Base-by-base conservation (phyloP, 2,797 vertebrate genomes). In the Coilia nasus region DNA sequence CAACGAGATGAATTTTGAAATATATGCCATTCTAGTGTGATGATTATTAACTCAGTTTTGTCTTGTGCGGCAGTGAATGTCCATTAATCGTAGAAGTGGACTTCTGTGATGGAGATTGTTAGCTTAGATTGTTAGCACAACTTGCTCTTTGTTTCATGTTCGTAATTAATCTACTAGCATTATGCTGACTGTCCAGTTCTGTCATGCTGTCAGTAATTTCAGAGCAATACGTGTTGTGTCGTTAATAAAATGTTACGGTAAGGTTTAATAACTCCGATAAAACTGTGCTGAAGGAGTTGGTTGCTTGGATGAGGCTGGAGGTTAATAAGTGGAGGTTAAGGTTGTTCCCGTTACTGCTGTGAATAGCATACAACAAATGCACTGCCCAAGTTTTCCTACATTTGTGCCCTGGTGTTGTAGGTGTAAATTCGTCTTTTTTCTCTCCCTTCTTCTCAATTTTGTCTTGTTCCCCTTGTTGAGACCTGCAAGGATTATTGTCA, bases 101-200 rank as follows among this genome's bases (percentile, higher is more conserved):
- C 71, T 19, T 4, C 67, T 21, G 71, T 78, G 71, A 78, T 78
- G 71, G 71, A 78, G 71, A 78, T 41, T 78, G 17, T 2, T 19
- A 75, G 67, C 31, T 54, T 54, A 41, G 71, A 78, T 41, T 78
- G 17, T 17, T 19, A 75, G 67, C 17, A 7, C 17, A 78, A 44
- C 71, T 78, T 41, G 35, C 35, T 35, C 35, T 78, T 78, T 78
- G 71, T 78, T 78, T 44, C 31, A 78, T 78, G 71, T 78, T 78
- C 44, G 57, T 78, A 31, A 78, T 78, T 78, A 41, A 41, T 31
- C 71, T 41, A 44, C 31, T 71, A 71, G 28, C 64, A 28, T 17
- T 28, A 28, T 21, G 17, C 67, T 12, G 35, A 41, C 12, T 41
- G 35, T 17, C 64, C 6, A 78, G 35, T 78, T 10, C 9, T 41